Percentiles rank a stretch among this genome's conserved stretches.
Conservation (phyloP, 2,797 vertebrate genomes). For the Echiichthys vipera region DNA sequence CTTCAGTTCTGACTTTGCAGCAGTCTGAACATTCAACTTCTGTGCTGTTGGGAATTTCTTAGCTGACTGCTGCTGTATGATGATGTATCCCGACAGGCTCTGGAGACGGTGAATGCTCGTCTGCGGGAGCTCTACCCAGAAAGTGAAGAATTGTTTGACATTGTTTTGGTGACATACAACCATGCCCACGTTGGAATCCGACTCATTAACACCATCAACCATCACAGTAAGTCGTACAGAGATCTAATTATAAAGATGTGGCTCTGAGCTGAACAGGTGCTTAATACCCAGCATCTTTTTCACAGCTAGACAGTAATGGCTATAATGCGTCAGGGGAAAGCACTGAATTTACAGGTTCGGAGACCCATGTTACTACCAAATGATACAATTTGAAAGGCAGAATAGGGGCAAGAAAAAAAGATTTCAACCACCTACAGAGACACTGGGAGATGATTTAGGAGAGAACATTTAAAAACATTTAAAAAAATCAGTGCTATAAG, state of each 20-base stretch:
- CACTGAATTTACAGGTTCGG: background rate
- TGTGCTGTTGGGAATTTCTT: background rate
- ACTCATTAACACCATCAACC: constrained; percentile 98
- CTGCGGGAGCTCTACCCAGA: constrained; percentile 93
- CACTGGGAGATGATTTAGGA: background rate
- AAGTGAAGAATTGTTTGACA: constrained; percentile 96
- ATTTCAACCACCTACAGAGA: constrained; percentile 10
- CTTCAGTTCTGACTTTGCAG: background rate
- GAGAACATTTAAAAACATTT: no score
- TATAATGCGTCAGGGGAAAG: background rate
- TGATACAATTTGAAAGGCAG: background rate
- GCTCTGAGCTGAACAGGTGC: background rate
- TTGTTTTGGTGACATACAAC: constrained; percentile 97
- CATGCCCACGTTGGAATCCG: constrained; percentile 97
- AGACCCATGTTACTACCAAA: background rate
- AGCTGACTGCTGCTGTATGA: constrained; percentile 16
- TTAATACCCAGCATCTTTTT: background rate
- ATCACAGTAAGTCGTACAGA: constrained; percentile 89
- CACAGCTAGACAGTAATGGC: background rate
- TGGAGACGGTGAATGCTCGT: constrained; percentile 90
- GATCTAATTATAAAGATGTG: background rate
- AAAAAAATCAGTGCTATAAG: background rate
- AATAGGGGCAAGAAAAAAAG: background rate
- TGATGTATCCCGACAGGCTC: constrained; percentile 83
- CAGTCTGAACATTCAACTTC: no score